Base-by-base conservation (phyloP, 2,888 invertebrate species). In the Cyclophora punctaria region DNA sequence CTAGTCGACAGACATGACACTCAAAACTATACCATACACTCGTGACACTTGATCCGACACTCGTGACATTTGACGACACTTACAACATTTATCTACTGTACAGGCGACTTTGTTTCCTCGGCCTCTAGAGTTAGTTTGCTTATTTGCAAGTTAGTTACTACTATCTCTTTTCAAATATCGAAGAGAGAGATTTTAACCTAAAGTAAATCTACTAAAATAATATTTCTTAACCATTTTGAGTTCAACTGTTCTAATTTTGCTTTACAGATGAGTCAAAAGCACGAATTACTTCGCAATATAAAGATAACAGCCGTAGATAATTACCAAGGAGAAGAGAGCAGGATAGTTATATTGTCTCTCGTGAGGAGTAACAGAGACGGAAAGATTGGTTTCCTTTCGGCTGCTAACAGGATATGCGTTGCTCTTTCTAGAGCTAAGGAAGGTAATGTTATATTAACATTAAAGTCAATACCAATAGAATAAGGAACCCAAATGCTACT, bases 321-420 rank as follows among this genome's bases (percentile, higher is more conserved):
- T 70, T 96, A 91, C 66, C 96, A 96, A 83, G 95, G 96, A 0
- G 93, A 95, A 67, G 95, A 95, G 83, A 93, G 91, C 68, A 92
- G 92, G 69, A 94, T 96, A 65, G 92, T 96, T 48, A 87, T 96
- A 58, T 77, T 96, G 53, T 95, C 95, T 0, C 75, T 96, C 7
- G 96, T 96, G 0, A 90, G 96, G 67, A 95, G 93, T 69, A 95
- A 95, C 78, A 72, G 77, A 44, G 87, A 91, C 6, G 89, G 89
- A 46, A 90, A 89, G 51, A 92, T 95, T 57, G 95, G 95, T 0
- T 95, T 95, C 73, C 79, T 95, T 5, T 78, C 82, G 3, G 91
- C 90, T 34, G 88, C 91, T 41, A 95, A 95, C 73, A 90, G 95
- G 44, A 91, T 95, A 44, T 94, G 95, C 68, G 95, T 95, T 0